Percentiles rank a stretch among this genome's conserved stretches.
Evolutionary conservation across 2,113 vertebrate genomes (phyloP).

Genomic region (Sceloporus undulatus): DNA sequence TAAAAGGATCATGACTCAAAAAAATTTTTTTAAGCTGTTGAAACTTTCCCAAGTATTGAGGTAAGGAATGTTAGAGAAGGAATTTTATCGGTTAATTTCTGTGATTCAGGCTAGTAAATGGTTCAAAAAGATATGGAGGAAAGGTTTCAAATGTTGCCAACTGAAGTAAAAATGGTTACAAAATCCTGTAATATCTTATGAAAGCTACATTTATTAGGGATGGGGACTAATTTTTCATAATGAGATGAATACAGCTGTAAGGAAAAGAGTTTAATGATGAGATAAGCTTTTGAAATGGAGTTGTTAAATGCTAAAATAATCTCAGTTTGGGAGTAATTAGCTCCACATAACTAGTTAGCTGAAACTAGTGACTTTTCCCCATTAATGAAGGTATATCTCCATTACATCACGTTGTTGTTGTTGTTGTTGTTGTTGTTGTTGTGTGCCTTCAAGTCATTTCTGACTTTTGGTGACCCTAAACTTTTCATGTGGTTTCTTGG

Average conservation of each 20-base stretch:
- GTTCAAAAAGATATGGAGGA: background rate
- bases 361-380: too few species aligned
- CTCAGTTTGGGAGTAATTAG: too few species aligned
- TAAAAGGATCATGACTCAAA: too few species aligned
- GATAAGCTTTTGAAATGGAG: too few species aligned
- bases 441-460: too few species aligned
- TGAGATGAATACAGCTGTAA: background rate
- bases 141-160: background rate
- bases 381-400: too few species aligned
- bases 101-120: background rate
- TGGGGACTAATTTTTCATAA: background rate
- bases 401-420: too few species aligned
- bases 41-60: background rate
- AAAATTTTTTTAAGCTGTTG: background rate
- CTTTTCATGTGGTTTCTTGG: too few species aligned
- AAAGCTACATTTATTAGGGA: background rate
- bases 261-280: background rate
- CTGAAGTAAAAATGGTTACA: background rate
- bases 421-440: too few species aligned
- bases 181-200: background rate
- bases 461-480: too few species aligned
- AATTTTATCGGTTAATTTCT: background rate
- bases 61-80: background rate
- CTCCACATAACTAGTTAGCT: too few species aligned
- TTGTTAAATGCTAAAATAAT: too few species aligned